Conservation (phyloP, 30 jellyfish, hydroid and myxozoan species). For the Hydractinia echinata region DNA sequence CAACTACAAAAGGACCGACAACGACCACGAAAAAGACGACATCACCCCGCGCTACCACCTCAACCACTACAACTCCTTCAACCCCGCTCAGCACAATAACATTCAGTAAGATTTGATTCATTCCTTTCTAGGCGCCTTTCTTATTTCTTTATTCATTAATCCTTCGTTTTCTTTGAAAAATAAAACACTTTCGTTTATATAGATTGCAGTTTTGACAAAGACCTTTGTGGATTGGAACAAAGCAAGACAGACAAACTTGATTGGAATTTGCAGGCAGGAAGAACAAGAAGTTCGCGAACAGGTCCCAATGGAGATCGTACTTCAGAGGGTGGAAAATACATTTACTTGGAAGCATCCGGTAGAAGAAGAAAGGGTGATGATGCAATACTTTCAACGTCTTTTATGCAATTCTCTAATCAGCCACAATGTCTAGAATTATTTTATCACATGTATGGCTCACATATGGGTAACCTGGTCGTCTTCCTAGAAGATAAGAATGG, state of each 20-base stretch:
- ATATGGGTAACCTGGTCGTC: slow-evolving; percentile 65
- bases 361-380: slow-evolving; percentile 56
- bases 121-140: too few species aligned
- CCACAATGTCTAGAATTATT: slow-evolving; percentile 63
- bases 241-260: slow-evolving; percentile 50
- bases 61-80: background rate
- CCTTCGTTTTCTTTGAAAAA: too few species aligned
- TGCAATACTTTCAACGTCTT: slow-evolving; percentile 65
- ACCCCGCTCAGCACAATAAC: too few species aligned
- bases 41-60: background rate
- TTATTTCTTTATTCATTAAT: too few species aligned
- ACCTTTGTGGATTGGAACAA: slow-evolving; percentile 58
- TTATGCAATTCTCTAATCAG: slow-evolving; percentile 46
- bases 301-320: slow-evolving; percentile 86
- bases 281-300: slow-evolving; percentile 64
- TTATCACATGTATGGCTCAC: slow-evolving; percentile 80
- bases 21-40: background rate
- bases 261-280: slow-evolving; percentile 58
- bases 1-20: background rate
- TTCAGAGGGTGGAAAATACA: slow-evolving; percentile 53
- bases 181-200: too few species aligned
- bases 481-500: slow-evolving; percentile 45
- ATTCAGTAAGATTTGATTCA: too few species aligned
- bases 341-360: slow-evolving; percentile 63
- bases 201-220: slow-evolving; percentile 67